Conservation (phyloP, 1,140 invertebrate genomes). For the Zaprionus kolodkinae region DNA sequence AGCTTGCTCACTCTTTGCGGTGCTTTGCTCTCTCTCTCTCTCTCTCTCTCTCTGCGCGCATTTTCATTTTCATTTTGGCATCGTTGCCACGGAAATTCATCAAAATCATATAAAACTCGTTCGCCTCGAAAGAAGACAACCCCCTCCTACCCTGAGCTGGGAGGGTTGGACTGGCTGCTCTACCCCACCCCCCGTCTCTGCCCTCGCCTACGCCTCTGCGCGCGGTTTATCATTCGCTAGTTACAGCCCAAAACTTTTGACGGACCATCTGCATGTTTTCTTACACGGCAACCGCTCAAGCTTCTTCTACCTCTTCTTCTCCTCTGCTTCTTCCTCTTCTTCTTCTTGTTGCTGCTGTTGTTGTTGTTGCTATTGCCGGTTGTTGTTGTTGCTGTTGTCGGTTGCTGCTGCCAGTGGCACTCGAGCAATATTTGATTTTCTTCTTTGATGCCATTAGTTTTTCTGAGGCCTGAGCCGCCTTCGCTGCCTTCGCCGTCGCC, state of each 20-base stretch:
- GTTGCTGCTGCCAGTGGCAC: constrained; percentile 67
- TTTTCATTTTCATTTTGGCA: constrained; percentile 76
- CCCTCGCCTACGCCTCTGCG: background rate
- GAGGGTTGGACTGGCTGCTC: too few relatives aligned
- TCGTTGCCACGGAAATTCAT: constrained; percentile 82
- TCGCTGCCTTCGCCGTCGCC: too few relatives aligned
- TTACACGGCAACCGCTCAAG: constrained; percentile 66
- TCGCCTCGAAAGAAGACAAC: constrained; percentile 46
- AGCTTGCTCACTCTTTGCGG: background rate
- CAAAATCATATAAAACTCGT: constrained; percentile 82
- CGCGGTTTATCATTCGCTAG: constrained; percentile 74
- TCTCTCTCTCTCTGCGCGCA: constrained; percentile 26
- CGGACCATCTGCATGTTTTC: constrained; percentile 79
- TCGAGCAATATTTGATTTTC: constrained; percentile 82
- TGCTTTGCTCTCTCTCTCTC: background rate
- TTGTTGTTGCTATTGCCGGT: constrained; percentile 59
- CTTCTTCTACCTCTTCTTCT: background rate
- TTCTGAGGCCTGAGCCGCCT: constrained; percentile 36
- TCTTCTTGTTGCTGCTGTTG: constrained; percentile 38
- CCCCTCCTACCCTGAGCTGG: too few relatives aligned
- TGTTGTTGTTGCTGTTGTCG: constrained; percentile 45
- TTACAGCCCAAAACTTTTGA: constrained; percentile 67
- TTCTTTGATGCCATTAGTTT: constrained; percentile 80
- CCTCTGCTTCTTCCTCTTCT: background rate
- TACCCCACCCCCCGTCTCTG: background rate